These are phyloP conservation scores for Microctenopoma lineatum DNA, from an alignment of 2,797 vertebrate genomes.

Conservation along the genomic window DNA sequence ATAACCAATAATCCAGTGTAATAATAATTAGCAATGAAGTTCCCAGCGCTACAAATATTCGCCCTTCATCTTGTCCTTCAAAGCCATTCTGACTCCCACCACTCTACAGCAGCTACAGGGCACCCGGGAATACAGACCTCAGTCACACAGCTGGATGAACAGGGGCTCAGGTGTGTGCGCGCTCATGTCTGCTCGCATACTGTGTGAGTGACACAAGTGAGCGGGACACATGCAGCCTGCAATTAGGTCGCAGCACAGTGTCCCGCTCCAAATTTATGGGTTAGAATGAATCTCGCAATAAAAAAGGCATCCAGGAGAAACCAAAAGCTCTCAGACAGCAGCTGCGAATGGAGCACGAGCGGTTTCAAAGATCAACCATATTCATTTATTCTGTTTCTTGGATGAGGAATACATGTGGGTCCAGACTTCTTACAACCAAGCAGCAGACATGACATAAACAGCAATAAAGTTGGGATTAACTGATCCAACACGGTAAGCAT, in stretches of 20 bases:
- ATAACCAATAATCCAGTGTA: not conserved
- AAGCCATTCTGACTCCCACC: not conserved
- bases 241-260: constrained; percentile 17
- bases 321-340: constrained; percentile 6
- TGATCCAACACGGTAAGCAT: too few relatives aligned
- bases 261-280: constrained; percentile 19
- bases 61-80: not conserved
- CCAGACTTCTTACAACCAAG: too few relatives aligned
- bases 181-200: not conserved
- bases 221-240: constrained; percentile 1
- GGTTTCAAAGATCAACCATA: constrained; percentile 10
- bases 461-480: too few relatives aligned
- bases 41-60: not conserved
- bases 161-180: constrained; percentile 26
- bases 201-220: not conserved
- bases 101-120: constrained; percentile 12
- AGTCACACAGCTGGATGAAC: constrained; percentile 48
- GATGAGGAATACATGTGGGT: not conserved
- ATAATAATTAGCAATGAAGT: not conserved
- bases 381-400: not conserved
- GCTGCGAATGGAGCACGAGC: too few relatives aligned
- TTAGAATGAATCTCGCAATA: constrained; percentile 5
- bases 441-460: too few relatives aligned
- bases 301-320: constrained; percentile 12
- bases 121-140: constrained; percentile 13